These are phyloP conservation scores for Micromussa lordhowensis DNA, from an alignment of 92 coral and sea anemone species.

Conservation along the genomic window DNA sequence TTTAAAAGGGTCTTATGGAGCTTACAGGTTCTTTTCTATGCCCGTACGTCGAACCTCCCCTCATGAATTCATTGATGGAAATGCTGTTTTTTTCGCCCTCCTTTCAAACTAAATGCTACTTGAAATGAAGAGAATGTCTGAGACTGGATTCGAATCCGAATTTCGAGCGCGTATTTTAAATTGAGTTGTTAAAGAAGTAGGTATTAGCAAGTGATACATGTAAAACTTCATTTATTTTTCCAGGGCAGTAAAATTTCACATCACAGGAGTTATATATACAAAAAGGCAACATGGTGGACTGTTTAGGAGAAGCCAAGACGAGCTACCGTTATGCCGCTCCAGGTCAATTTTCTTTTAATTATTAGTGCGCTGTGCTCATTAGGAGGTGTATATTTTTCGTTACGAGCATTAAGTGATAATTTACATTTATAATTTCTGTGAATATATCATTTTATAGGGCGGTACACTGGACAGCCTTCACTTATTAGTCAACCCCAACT, in stretches of 20 bases:
- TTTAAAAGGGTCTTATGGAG: too few relatives aligned
- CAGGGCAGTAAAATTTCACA: neutral
- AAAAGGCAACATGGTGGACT: neutral
- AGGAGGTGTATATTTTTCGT: neutral
- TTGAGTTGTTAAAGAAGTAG: neutral
- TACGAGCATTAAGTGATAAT: too few relatives aligned
- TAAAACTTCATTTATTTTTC: neutral
- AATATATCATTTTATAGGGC: neutral
- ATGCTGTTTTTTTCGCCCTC: neutral
- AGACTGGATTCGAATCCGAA: neutral
- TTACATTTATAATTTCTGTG: too few relatives aligned
- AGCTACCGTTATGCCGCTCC: slow-evolving; percentile 22
- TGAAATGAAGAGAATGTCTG: neutral
- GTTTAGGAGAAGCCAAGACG: neutral
- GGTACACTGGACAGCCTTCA: slow-evolving; percentile 54
- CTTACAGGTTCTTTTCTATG: too few relatives aligned
- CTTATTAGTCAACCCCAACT: slow-evolving; percentile 56
- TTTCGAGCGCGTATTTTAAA: too few relatives aligned
- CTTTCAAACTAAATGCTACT: neutral
- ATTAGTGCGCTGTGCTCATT: neutral
- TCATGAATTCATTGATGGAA: too few relatives aligned
- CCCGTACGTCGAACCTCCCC: too few relatives aligned
- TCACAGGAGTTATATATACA: neutral
- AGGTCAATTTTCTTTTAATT: neutral
- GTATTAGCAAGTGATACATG: too few relatives aligned